Conservation (phyloP, 2,888 invertebrate genomes). For the Stegana nigrithorax region DNA sequence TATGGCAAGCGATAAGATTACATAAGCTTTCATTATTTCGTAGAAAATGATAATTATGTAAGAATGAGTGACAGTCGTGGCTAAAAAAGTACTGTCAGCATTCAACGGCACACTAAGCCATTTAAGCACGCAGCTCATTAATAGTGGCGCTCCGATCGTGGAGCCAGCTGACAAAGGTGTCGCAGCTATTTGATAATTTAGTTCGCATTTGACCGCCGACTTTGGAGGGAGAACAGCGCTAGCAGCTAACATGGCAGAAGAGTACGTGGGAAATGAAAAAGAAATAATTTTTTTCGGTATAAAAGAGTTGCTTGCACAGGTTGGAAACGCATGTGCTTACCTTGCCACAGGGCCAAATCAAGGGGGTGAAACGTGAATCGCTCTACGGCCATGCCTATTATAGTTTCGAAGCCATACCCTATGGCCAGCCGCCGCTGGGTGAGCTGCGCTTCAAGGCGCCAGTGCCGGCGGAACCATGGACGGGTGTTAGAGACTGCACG, state of each 20-base stretch:
- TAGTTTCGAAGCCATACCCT: conserved; percentile 60
- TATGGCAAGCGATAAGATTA: too few relatives aligned
- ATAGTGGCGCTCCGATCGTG: too few relatives aligned
- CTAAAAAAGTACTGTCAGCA: too few relatives aligned
- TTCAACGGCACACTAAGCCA: too few relatives aligned
- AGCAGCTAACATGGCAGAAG: neutral
- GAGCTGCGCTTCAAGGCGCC: conserved; percentile 66
- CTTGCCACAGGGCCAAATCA: conserved; percentile 44
- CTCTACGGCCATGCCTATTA: conserved; percentile 49
- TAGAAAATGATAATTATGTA: too few relatives aligned
- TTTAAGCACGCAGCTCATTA: too few relatives aligned
- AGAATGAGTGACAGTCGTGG: too few relatives aligned
- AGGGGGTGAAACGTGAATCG: conserved; percentile 35
- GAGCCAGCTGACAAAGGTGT: too few relatives aligned
- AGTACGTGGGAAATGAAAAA: too few relatives aligned
- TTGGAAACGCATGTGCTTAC: conserved; percentile 39
- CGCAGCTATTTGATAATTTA: neutral
- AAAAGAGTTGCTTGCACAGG: conserved; percentile 19
- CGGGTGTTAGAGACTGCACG: conserved; percentile 64
- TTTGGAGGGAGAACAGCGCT: neutral
- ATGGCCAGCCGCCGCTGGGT: conserved; percentile 58
- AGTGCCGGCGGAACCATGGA: conserved; percentile 65
- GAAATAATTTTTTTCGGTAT: too few relatives aligned
- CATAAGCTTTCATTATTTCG: too few relatives aligned
- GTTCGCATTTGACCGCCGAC: neutral